Percentiles rank a stretch among this genome's conserved stretches.
These are phyloP conservation scores for Spilosoma lubricipeda DNA, from an alignment of 2,888 invertebrate genomes.

Conservation along the genomic window DNA sequence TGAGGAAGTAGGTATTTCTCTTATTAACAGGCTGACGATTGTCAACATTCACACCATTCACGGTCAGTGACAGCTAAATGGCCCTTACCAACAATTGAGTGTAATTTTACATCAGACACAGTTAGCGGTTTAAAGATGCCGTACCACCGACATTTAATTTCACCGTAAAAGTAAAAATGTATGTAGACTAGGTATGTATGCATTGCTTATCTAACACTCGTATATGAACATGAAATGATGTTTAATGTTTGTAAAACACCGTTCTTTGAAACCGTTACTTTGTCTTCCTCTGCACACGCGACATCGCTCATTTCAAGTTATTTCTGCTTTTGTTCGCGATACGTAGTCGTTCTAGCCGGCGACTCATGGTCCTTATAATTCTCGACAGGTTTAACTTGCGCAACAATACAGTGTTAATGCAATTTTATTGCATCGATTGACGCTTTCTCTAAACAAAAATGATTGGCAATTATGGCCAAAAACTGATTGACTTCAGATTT, in stretches of 20 bases:
- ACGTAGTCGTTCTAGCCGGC: slow-evolving; percentile 31
- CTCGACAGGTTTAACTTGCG: slow-evolving; percentile 48
- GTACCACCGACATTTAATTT: slow-evolving; percentile 27
- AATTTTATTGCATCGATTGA: slow-evolving; percentile 43
- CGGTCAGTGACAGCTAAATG: slow-evolving; percentile 19
- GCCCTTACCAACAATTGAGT: slow-evolving; percentile 26
- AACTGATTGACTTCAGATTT: slow-evolving; percentile 28
- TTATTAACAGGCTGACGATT: slow-evolving; percentile 16
- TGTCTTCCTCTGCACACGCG: slow-evolving; percentile 54
- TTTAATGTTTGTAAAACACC: slow-evolving; percentile 47
- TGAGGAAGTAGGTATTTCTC: slow-evolving; percentile 18
- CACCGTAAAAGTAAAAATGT: slow-evolving; percentile 47
- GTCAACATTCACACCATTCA: slow-evolving; percentile 24
- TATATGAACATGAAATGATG: slow-evolving; percentile 42
- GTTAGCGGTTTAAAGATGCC: slow-evolving; percentile 25
- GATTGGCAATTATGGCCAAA: slow-evolving; percentile 29
- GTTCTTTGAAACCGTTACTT: slow-evolving; percentile 60
- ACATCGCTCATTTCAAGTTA: slow-evolving; percentile 52
- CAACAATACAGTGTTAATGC: slow-evolving; percentile 41
- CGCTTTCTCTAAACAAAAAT: slow-evolving; percentile 50
- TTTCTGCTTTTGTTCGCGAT: slow-evolving; percentile 56
- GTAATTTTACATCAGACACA: slow-evolving; percentile 30
- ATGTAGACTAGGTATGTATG: slow-evolving; percentile 21
- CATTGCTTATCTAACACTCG: slow-evolving; percentile 38
- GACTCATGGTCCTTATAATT: slow-evolving; percentile 44